These are phyloP conservation scores for Phortica magna DNA, from an alignment of 2,888 invertebrate species.

Conservation along the genomic window DNA sequence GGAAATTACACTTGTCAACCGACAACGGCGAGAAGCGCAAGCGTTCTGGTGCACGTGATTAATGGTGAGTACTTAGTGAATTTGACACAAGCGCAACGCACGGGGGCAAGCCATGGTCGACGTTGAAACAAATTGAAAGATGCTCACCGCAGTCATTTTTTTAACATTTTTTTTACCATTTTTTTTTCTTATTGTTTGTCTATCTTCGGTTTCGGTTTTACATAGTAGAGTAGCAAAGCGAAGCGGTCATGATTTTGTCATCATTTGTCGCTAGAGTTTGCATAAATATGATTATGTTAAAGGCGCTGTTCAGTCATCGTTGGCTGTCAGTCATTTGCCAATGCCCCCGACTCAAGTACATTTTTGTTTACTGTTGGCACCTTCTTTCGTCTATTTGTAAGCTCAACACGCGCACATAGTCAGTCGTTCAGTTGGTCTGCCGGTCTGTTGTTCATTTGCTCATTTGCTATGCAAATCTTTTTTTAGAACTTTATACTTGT, in stretches of 20 bases:
- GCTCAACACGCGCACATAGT: neutral
- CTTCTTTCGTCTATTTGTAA: neutral
- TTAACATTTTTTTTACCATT: neutral
- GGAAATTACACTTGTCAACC: slow-evolving; percentile 94
- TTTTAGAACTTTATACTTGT: slow-evolving; percentile 33
- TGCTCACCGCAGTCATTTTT: too few relatives aligned
- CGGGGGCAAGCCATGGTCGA: too few relatives aligned
- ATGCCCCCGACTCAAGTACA: neutral
- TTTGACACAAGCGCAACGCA: neutral
- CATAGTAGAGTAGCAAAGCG: neutral
- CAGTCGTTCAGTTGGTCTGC: slow-evolving; percentile 16
- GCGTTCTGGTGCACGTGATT: slow-evolving; percentile 92
- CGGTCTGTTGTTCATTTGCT: neutral
- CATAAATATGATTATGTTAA: slow-evolving; percentile 6
- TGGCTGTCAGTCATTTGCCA: too few relatives aligned
- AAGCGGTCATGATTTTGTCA: slow-evolving; percentile 46
- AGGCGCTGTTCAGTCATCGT: neutral
- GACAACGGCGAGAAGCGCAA: slow-evolving; percentile 89
- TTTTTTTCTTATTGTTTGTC: neutral
- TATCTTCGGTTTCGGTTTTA: neutral
- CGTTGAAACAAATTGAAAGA: too few relatives aligned
- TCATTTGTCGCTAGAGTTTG: slow-evolving; percentile 42
- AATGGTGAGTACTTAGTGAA: slow-evolving; percentile 82
- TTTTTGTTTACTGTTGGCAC: neutral
- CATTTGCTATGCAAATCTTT: slow-evolving; percentile 41